Conservation (phyloP, 2,113 vertebrate species). For the Hippocampus comes region DNA sequence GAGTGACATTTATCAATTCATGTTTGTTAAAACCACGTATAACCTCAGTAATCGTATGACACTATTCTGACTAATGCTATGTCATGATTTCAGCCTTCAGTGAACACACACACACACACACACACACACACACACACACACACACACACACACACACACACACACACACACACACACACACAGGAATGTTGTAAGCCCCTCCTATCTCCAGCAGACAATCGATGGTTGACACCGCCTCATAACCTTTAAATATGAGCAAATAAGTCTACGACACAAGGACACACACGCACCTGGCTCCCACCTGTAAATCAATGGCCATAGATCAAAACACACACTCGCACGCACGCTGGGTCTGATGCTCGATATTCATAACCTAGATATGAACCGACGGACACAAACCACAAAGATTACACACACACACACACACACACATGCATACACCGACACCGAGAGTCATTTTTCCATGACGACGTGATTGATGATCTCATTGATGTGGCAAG, state of each 20-base stretch:
- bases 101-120: no score
- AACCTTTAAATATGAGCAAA: slow-evolving; percentile 29
- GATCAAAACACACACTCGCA: slow-evolving; percentile 1
- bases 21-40: no score
- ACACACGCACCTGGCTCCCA: not conserved
- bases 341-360: not conserved
- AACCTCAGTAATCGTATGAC: no score
- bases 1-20: no score
- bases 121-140: no score
- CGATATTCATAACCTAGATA: slow-evolving; percentile 39
- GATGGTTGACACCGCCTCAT: not conserved
- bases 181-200: not conserved
- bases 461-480: slow-evolving; percentile 57
- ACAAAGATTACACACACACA: slow-evolving; percentile 15
- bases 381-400: slow-evolving; percentile 33
- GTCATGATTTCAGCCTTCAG: no score
- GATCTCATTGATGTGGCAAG: slow-evolving; percentile 56
- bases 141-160: no score
- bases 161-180: not conserved
- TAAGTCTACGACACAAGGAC: slow-evolving; percentile 10
- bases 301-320: slow-evolving; percentile 29
- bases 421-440: not conserved
- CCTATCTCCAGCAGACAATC: not conserved
- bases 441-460: slow-evolving; percentile 23
- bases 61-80: no score